Evolutionary conservation across 2,797 vertebrate genomes (phyloP), one percentile per base, ranked within the genome.

Genomic region (Pseudochirops corinnae): DNA sequence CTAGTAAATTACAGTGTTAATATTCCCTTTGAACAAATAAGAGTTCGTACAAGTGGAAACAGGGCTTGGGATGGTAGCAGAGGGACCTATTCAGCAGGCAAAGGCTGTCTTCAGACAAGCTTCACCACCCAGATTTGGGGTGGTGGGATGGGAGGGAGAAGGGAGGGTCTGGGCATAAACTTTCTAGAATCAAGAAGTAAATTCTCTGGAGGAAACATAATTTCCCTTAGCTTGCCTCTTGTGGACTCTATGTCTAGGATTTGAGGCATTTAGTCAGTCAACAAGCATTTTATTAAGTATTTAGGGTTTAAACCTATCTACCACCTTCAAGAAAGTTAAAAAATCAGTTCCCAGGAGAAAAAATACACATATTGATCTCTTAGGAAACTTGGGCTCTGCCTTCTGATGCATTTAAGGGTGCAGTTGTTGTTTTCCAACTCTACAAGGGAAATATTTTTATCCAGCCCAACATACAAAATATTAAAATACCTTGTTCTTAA

Each of bases 1-100:
- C 98, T 99, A 98, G 98, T 99, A 99, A 99, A 99, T 99, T 98
- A 98, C 97, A 98, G 96, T 98, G 98, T 98, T 99, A 98, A 99
- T 99, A 99, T 99, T 98, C 98, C 98, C 97, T 98, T 98, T 98
- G 98, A 98, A 99, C 98, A 98, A 99, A 98, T 98, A 98, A 98
- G 98, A 98, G 97, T 98, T 98, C 98, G 98, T 96, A 98, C 97
- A 97, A 87, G 96, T 96, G 95, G 98, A 98, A 97, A 96, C 94
- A 7, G 97, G 97, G 97, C 97, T 98, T 96, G 96, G 98, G 98
- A 98, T 97, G 98, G 97, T 97, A 98, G 98, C 98, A 94, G 58
- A 96, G 98, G 98, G 97, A 98, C 97, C 98, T 97, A 98, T 98
- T 98, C 97, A 97, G 97, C 60, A 98, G 98, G 96, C 98, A 94